Evolutionary conservation across 1,140 invertebrate species (phyloP).

Genomic region (Globodera ellingtonae): DNA sequence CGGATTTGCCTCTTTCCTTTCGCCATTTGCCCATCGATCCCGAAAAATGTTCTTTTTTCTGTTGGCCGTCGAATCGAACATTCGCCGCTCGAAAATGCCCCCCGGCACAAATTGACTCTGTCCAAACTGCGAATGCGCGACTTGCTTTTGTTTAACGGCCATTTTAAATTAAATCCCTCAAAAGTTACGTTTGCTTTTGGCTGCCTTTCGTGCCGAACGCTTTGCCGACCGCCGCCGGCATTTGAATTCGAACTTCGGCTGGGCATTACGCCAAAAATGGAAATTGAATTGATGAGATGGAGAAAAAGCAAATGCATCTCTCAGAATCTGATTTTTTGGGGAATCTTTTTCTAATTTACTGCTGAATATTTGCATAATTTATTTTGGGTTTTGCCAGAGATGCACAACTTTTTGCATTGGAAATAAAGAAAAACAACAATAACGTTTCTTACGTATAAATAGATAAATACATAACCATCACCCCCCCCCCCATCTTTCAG

Average conservation of each 20-base stretch:
- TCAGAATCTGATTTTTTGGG: too few relatives aligned
- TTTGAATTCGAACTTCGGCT: too few relatives aligned
- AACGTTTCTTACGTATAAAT: too few relatives aligned
- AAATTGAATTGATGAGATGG: not conserved
- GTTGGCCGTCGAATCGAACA: not conserved
- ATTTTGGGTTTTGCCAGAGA: not conserved
- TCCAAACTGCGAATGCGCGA: not conserved
- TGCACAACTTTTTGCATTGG: not conserved
- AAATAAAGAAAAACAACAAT: not conserved
- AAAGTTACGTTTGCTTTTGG: not conserved
- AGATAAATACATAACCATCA: too few relatives aligned
- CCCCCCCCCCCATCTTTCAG: too few relatives aligned
- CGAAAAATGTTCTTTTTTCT: slow-evolving; percentile 4
- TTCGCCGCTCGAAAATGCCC: not conserved
- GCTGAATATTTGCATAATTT: slow-evolving; percentile 5
- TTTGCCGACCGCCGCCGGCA: too few relatives aligned
- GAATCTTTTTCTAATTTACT: not conserved
- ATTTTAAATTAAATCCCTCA: not conserved
- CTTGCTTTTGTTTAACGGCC: not conserved
- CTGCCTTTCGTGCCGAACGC: too few relatives aligned
- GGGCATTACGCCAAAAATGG: not conserved
- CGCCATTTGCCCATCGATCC: slow-evolving; percentile 1
- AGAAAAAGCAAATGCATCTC: not conserved
- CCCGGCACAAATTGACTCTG: not conserved
- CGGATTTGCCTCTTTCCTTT: not conserved